Evolutionary conservation across 2,797 vertebrate species (phyloP).

Genomic region (Typhlichthys eigenmanni): DNA sequence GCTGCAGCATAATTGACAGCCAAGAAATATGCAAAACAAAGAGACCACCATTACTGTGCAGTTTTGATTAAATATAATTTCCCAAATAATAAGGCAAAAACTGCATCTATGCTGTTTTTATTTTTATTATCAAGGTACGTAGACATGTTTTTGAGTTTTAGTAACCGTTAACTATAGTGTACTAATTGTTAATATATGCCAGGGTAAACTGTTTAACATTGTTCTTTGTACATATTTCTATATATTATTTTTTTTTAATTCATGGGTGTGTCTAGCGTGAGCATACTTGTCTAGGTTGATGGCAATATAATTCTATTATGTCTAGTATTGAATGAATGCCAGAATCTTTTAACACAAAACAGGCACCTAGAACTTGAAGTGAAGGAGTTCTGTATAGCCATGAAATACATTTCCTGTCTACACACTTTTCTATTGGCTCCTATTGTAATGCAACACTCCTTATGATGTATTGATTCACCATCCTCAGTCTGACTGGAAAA

Average conservation of each 20-base stretch:
- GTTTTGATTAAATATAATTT: slow-evolving; percentile 48
- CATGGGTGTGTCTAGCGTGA: slow-evolving; percentile 16
- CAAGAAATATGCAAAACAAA: slow-evolving; percentile 73
- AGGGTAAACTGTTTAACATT: slow-evolving; percentile 51
- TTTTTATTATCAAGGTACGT: slow-evolving; percentile 57
- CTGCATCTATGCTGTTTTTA: slow-evolving; percentile 67
- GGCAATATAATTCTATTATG: neutral
- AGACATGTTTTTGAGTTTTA: slow-evolving; percentile 52
- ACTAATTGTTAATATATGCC: slow-evolving; percentile 55
- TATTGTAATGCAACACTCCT: slow-evolving; percentile 42
- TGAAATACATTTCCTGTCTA: slow-evolving; percentile 36
- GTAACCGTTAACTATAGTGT: slow-evolving; percentile 40
- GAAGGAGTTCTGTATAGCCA: slow-evolving; percentile 63
- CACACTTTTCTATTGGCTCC: slow-evolving; percentile 32
- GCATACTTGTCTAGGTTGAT: slow-evolving; percentile 17
- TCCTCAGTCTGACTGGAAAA: slow-evolving; percentile 24
- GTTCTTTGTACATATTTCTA: slow-evolving; percentile 8
- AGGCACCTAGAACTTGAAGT: slow-evolving; percentile 34
- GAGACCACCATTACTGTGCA: slow-evolving; percentile 73
- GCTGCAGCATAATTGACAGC: slow-evolving; percentile 35
- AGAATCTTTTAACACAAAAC: slow-evolving; percentile 29
- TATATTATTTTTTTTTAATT: slow-evolving; percentile 8
- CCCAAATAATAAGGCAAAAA: slow-evolving; percentile 54
- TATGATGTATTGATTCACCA: slow-evolving; percentile 23
- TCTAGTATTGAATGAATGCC: neutral